Evolutionary conservation across 1,140 invertebrate genomes (phyloP).

Genomic region (Drosophila yakuba): DNA sequence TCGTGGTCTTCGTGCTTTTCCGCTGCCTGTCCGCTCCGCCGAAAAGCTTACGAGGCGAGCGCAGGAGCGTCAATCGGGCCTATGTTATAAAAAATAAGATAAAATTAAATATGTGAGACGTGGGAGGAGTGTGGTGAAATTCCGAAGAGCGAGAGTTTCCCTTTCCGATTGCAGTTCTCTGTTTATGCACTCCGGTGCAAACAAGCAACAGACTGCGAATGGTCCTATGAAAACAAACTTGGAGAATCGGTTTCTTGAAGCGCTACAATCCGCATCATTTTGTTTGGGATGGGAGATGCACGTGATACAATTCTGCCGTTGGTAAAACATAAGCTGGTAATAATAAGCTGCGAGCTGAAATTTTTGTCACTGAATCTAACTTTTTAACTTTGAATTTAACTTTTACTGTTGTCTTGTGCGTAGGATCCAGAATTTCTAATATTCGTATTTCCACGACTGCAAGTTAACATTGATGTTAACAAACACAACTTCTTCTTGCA

Average conservation of each 20-base stretch:
- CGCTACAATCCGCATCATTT: not conserved
- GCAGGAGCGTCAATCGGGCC: conserved; percentile 36
- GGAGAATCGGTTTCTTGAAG: not conserved
- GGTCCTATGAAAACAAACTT: conserved; percentile 64
- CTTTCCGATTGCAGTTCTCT: conserved; percentile 67
- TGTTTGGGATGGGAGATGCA: not conserved
- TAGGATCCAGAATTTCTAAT: too few relatives aligned
- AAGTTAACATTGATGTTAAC: too few relatives aligned
- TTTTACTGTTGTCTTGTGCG: too few relatives aligned
- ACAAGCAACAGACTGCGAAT: conserved; percentile 68
- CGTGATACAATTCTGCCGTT: too few relatives aligned
- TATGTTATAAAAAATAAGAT: conserved; percentile 1
- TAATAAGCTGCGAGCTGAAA: too few relatives aligned
- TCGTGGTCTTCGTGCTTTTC: conserved; percentile 58
- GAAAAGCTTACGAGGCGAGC: conserved; percentile 51
- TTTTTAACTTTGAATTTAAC: too few relatives aligned
- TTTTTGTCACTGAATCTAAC: too few relatives aligned
- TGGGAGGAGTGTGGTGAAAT: conserved; percentile 53
- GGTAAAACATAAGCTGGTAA: too few relatives aligned
- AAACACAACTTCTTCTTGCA: too few relatives aligned
- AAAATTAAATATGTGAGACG: not conserved
- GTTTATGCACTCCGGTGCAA: conserved; percentile 65
- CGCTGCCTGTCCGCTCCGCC: conserved; percentile 27
- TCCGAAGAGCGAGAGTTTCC: conserved; percentile 26
- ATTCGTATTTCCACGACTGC: too few relatives aligned